phyloP scores from a whole-genome alignment of 2,888 invertebrate genomes.

The Melangyna quadrimaculata region DNA sequence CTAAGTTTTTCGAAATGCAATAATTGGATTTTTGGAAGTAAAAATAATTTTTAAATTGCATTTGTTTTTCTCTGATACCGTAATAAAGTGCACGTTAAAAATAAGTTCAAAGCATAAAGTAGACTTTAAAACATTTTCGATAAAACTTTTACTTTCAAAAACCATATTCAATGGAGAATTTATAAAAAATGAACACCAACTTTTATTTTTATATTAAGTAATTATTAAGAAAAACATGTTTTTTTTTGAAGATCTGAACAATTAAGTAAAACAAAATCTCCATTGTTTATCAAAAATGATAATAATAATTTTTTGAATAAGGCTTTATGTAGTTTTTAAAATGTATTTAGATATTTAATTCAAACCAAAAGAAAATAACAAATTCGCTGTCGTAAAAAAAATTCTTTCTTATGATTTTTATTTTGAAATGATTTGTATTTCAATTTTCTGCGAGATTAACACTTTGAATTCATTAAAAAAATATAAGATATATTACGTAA shows the following conservation, averaged over 20 bases:
- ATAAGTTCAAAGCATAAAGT: slow-evolving; percentile 21
- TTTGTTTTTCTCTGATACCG: neutral
- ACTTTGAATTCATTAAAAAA: neutral
- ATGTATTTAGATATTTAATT: slow-evolving; percentile 62
- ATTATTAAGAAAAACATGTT: neutral
- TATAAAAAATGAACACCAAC: neutral
- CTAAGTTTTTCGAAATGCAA: slow-evolving; percentile 9
- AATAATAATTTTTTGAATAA: slow-evolving; percentile 22
- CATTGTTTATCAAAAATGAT: slow-evolving; percentile 29
- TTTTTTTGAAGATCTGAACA: neutral
- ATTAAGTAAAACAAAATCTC: neutral
- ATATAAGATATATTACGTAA: neutral
- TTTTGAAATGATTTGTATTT: slow-evolving; percentile 28
- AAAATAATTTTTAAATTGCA: slow-evolving; percentile 14
- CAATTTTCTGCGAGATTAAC: slow-evolving; percentile 8
- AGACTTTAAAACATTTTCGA: slow-evolving; percentile 3
- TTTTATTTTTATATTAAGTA: neutral
- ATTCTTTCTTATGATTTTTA: slow-evolving; percentile 11
- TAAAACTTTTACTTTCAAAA: slow-evolving; percentile 54
- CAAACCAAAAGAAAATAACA: slow-evolving; percentile 70
- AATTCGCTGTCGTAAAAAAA: slow-evolving; percentile 55
- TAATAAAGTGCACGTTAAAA: neutral
- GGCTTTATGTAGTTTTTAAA: slow-evolving; percentile 55
- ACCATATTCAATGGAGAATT: slow-evolving; percentile 33
- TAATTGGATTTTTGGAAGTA: slow-evolving; percentile 57